Evolutionary conservation across 2,113 vertebrate species (phyloP).

Genomic region (Heterocephalus glaber): DNA sequence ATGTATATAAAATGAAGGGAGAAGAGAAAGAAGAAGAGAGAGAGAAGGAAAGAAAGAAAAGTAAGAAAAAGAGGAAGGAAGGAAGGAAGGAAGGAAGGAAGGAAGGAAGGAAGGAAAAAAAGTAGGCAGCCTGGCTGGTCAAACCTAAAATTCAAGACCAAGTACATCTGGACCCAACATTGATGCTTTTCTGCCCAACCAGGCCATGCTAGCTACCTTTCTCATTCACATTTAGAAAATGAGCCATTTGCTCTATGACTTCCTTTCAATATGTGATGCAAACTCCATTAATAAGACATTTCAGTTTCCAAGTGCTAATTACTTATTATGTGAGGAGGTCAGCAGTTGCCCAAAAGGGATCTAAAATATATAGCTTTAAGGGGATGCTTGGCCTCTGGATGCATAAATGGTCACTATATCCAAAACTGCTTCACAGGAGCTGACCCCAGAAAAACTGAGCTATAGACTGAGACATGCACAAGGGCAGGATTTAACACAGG

Average conservation of each 20-base stretch:
- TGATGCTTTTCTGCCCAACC: background rate
- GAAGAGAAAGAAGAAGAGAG: rapidly evolving
- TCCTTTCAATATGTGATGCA: background rate
- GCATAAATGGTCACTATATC: background rate
- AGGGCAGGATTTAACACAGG: background rate
- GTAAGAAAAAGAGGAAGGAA: background rate
- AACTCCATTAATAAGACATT: background rate
- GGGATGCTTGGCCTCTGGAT: background rate
- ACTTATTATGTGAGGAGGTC: background rate
- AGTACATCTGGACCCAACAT: background rate
- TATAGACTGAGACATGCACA: rapidly evolving
- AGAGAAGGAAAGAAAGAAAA: background rate
- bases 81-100: background rate
- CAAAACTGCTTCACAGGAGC: background rate
- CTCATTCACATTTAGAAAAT: background rate
- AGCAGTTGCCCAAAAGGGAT: background rate
- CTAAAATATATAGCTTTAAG: background rate
- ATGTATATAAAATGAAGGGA: background rate
- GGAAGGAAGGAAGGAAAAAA: background rate
- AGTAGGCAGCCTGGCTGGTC: too few relatives aligned
- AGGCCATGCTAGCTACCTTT: background rate
- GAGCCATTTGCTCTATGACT: background rate
- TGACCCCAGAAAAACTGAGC: background rate
- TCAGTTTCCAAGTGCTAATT: background rate
- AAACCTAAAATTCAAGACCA: background rate